A percentile compares a stretch with the other conserved stretches of the same genome.
phyloP scores from a whole-genome alignment of 2,113 vertebrate species.

The Heterochromis multidens region DNA sequence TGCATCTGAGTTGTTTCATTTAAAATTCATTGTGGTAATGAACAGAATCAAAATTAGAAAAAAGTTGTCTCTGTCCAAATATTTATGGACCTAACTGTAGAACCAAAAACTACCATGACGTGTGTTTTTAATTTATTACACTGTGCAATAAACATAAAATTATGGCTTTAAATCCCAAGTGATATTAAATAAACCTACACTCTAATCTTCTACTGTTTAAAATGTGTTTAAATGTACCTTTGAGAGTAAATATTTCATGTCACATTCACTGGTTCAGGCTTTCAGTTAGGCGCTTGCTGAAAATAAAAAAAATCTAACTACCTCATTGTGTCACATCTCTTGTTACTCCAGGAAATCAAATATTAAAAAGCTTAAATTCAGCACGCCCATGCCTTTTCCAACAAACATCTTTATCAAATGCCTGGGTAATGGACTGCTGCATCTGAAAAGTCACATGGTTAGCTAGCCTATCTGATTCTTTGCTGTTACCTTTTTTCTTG shows the following conservation, averaged over 20 bases:
- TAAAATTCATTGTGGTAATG: no score
- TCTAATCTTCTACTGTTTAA: neutral
- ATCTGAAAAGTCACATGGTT: no score
- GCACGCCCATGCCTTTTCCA: neutral
- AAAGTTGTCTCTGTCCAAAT: no score
- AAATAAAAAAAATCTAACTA: neutral
- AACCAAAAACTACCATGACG: neutral
- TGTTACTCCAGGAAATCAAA: neutral
- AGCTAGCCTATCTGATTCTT: neutral
- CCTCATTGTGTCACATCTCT: neutral
- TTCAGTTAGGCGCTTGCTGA: neutral
- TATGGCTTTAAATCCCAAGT: neutral
- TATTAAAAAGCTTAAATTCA: neutral
- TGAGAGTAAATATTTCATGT: neutral
- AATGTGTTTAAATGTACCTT: neutral
- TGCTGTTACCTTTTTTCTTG: neutral
- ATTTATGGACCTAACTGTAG: neutral
- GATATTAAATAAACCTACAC: neutral
- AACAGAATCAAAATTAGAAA: no score
- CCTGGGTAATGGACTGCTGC: neutral
- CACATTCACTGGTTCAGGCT: neutral
- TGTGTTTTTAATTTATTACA: neutral
- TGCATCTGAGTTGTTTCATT: no score
- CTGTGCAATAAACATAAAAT: neutral
- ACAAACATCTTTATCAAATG: neutral